Evolutionary conservation across 2,113 vertebrate species (phyloP).

Genomic region (Pardalotus punctatus): DNA sequence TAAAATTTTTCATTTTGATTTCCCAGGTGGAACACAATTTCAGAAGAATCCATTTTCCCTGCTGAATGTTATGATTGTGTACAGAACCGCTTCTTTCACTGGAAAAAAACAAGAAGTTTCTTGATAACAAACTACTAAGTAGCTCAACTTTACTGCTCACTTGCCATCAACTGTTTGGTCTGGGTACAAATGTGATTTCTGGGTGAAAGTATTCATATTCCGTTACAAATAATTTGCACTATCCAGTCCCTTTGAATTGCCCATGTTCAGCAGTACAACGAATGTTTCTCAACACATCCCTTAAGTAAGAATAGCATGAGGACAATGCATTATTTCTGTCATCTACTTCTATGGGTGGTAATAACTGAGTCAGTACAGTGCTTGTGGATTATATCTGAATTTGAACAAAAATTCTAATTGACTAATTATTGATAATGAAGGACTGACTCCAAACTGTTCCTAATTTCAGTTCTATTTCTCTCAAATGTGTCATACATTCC

Average conservation of each 20-base stretch:
- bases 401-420: neutral
- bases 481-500: neutral
- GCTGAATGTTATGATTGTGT: neutral
- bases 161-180: neutral
- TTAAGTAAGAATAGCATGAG: neutral
- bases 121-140: neutral
- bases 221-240: neutral
- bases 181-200: neutral
- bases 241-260: neutral
- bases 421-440: slow-evolving; percentile 10
- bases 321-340: neutral
- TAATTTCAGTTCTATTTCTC: neutral
- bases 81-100: neutral
- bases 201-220: neutral
- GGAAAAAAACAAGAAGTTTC: fast-evolving
- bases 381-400: neutral
- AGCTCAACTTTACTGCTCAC: neutral
- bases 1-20: neutral
- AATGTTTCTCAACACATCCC: neutral
- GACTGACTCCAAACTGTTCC: neutral
- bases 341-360: neutral
- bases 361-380: neutral
- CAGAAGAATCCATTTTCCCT: neutral
- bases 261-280: neutral
- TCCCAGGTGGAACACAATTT: neutral